These are phyloP conservation scores for Sogatella furcifera DNA, from an alignment of 1,140 invertebrate species.

Conservation along the genomic window DNA sequence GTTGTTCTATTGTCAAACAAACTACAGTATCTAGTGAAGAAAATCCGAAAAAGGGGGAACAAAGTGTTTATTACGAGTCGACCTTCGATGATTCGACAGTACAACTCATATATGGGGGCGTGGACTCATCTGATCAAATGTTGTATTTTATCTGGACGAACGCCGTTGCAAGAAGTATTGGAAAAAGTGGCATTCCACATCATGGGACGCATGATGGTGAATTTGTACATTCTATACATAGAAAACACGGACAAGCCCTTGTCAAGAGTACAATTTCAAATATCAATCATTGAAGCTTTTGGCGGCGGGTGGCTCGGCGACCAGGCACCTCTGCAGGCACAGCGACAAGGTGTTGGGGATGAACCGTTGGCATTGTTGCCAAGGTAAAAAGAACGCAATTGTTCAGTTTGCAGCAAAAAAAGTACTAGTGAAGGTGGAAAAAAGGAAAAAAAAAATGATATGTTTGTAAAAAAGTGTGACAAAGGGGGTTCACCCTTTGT, in stretches of 20 bases:
- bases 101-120: slow-evolving; percentile 18
- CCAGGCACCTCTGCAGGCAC: background rate
- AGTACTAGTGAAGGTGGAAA: background rate
- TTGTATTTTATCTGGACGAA: slow-evolving; percentile 20
- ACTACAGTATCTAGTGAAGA: background rate
- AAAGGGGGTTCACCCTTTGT: background rate
- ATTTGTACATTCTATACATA: slow-evolving; percentile 6
- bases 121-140: slow-evolving; percentile 18
- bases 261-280: background rate
- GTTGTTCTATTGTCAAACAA: background rate
- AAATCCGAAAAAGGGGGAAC: background rate
- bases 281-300: background rate
- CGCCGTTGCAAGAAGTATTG: slow-evolving; percentile 17
- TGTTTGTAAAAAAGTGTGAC: background rate
- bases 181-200: slow-evolving; percentile 22
- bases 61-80: background rate
- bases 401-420: background rate
- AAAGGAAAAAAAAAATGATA: background rate
- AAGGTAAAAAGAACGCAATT: background rate
- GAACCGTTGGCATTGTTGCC: background rate
- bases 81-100: slow-evolving; percentile 2
- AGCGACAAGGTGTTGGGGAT: background rate
- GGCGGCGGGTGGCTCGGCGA: background rate
- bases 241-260: slow-evolving; percentile 2
- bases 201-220: slow-evolving; percentile 10